Evolutionary conservation across 2,797 vertebrate species (phyloP).

Genomic region (Chaunax sp.): DNA sequence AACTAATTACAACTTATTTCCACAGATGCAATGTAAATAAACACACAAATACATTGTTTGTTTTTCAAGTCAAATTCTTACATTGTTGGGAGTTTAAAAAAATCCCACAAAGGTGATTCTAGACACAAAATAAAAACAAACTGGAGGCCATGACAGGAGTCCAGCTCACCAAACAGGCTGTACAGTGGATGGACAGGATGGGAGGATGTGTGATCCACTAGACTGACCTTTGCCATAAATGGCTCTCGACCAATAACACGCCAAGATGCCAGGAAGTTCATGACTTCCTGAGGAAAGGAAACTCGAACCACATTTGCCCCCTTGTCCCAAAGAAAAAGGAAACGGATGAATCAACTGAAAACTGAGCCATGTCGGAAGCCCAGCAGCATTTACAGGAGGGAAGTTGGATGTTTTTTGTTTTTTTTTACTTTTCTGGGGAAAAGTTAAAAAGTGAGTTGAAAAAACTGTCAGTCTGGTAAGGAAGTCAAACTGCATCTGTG

Average conservation of each 20-base stretch:
- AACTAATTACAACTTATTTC: too few relatives aligned
- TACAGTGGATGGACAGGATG: slow-evolving; percentile 38
- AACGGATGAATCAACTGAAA: slow-evolving; percentile 53
- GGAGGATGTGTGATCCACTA: slow-evolving; percentile 65
- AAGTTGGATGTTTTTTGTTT: slow-evolving; percentile 2
- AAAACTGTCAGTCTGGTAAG: too few relatives aligned
- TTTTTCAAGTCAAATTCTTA: too few relatives aligned
- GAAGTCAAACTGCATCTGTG: too few relatives aligned
- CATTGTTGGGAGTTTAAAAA: too few relatives aligned
- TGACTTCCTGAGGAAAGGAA: slow-evolving; percentile 48
- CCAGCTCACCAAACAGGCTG: too few relatives aligned
- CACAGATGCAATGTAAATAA: too few relatives aligned
- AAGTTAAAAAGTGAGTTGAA: background rate
- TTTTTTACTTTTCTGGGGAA: slow-evolving; percentile 3
- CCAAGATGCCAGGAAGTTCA: slow-evolving; percentile 64
- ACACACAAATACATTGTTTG: too few relatives aligned
- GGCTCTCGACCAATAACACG: slow-evolving; percentile 41
- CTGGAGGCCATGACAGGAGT: too few relatives aligned
- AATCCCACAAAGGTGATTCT: too few relatives aligned
- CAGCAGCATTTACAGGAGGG: slow-evolving; percentile 32
- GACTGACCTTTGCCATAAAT: slow-evolving; percentile 57
- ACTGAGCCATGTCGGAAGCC: slow-evolving; percentile 44
- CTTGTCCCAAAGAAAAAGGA: slow-evolving; percentile 60
- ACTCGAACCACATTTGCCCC: slow-evolving; percentile 60
- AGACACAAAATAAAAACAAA: too few relatives aligned